These are phyloP conservation scores for Calyptomena viridis DNA, from an alignment of 2,113 vertebrate genomes.

Conservation along the genomic window DNA sequence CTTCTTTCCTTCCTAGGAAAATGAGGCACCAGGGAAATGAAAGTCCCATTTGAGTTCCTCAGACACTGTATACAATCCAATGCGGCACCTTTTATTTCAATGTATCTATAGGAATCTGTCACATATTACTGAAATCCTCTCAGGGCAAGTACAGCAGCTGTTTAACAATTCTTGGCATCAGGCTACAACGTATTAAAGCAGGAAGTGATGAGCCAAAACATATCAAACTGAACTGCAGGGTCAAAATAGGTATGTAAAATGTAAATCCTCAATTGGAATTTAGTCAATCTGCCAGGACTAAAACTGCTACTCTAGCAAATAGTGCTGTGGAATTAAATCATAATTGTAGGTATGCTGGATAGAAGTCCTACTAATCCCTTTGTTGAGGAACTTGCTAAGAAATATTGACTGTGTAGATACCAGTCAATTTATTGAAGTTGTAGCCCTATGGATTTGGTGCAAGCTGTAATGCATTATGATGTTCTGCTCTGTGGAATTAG, in stretches of 20 bases:
- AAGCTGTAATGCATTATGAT: conserved; percentile 10
- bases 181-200: conserved; percentile 9
- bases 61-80: background rate
- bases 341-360: background rate
- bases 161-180: conserved; percentile 50
- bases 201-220: conserved; percentile 65
- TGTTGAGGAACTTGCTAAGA: conserved; percentile 17
- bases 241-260: conserved; percentile 51
- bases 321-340: conserved; percentile 27
- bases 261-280: conserved; percentile 38
- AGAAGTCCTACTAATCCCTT: conserved; percentile 26
- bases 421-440: conserved; percentile 32
- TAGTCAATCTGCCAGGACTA: background rate
- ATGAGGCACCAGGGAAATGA: background rate
- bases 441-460: background rate
- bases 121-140: conserved; percentile 37
- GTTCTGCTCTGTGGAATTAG: background rate
- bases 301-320: conserved; percentile 29
- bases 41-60: background rate
- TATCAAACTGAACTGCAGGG: conserved; percentile 40
- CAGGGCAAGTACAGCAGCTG: conserved; percentile 34
- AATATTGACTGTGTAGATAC: conserved; percentile 35
- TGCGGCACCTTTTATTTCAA: background rate
- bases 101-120: conserved; percentile 36
- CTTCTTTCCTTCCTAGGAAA: background rate